These are phyloP conservation scores for Cyprinodon tularosa DNA, from an alignment of 2,113 vertebrate species.

Conservation along the genomic window DNA sequence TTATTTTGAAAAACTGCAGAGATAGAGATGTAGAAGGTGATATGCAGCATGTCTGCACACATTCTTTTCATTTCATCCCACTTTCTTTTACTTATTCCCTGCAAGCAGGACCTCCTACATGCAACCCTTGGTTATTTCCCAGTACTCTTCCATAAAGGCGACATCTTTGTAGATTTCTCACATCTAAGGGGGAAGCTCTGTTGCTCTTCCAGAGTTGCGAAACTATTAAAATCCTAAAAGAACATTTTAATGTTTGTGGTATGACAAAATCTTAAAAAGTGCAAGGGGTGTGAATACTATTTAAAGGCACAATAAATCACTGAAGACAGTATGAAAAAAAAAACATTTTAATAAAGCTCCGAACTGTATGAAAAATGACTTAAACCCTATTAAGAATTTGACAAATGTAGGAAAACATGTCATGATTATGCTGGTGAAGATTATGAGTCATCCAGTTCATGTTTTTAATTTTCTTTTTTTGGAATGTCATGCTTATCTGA, in stretches of 20 bases:
- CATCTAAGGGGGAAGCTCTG: not conserved
- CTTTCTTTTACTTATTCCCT: too few relatives aligned
- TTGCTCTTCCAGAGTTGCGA: not conserved
- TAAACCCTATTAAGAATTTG: not conserved
- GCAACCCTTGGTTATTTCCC: too few relatives aligned
- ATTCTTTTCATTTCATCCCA: too few relatives aligned
- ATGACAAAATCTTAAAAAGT: not conserved
- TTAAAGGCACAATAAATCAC: not conserved
- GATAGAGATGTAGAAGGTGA: too few relatives aligned
- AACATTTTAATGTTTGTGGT: not conserved
- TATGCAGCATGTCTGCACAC: too few relatives aligned
- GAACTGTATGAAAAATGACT: not conserved
- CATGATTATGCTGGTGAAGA: too few relatives aligned
- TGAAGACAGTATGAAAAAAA: slow-evolving; percentile 8
- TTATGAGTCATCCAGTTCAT: too few relatives aligned
- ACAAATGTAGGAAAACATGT: not conserved
- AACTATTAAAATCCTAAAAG: not conserved
- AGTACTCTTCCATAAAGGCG: too few relatives aligned
- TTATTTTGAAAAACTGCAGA: too few relatives aligned
- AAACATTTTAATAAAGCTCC: not conserved
- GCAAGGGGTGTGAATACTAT: not conserved
- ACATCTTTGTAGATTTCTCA: not conserved
- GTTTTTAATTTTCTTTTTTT: too few relatives aligned
- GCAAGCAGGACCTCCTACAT: too few relatives aligned
- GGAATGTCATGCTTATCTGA: too few relatives aligned